phyloP scores from a whole-genome alignment of 2,113 vertebrate genomes.

The Columbina picui region DNA sequence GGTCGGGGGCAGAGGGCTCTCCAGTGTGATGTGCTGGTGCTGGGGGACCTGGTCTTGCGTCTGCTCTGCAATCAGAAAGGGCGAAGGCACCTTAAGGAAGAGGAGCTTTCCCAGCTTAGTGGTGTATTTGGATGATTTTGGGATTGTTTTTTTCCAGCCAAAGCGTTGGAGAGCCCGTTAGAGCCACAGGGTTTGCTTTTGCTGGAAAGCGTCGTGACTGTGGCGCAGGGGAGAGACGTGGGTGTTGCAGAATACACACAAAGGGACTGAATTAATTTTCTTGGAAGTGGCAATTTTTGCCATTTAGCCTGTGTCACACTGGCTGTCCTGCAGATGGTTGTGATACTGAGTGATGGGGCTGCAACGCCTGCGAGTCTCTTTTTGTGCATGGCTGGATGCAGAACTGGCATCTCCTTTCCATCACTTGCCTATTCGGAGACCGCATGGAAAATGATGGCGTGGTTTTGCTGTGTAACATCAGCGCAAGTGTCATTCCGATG shows the following conservation, averaged over 20 bases:
- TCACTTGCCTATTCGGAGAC: neutral
- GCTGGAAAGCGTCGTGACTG: fast-evolving
- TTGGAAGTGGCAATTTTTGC: neutral
- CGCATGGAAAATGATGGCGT: neutral
- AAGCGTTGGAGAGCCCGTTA: neutral
- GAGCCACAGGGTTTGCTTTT: neutral
- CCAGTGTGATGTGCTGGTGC: neutral
- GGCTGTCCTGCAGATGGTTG: neutral
- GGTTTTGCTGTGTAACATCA: neutral
- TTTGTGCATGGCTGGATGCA: neutral
- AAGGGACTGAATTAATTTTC: neutral
- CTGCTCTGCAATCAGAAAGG: neutral
- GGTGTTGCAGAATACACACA: neutral
- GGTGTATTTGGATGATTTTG: neutral
- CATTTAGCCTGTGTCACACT: neutral
- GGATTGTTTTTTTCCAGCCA: neutral
- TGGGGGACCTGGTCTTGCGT: fast-evolving
- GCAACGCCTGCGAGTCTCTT: fast-evolving
- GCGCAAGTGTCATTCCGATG: neutral
- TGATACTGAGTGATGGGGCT: neutral
- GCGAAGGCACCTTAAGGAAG: neutral
- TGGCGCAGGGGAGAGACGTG: fast-evolving
- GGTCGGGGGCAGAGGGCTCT: neutral
- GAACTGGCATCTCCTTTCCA: neutral
- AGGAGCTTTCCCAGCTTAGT: neutral